Conservation (phyloP, 1,140 invertebrate species). For the Lepidurus arcticus region DNA sequence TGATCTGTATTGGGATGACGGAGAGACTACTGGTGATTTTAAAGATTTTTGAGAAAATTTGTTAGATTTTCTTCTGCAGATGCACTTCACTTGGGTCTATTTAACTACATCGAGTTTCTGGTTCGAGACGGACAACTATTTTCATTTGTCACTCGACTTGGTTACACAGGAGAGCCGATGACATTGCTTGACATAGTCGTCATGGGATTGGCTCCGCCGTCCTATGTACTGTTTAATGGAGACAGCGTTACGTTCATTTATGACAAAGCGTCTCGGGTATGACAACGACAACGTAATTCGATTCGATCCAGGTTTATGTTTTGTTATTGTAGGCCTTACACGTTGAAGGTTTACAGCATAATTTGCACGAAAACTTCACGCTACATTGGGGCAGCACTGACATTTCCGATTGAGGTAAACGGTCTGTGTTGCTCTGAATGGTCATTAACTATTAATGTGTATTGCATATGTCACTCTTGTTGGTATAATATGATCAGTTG, state of each 20-base stretch:
- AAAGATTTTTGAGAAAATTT: not conserved
- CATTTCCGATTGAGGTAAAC: not conserved
- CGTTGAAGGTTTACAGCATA: not conserved
- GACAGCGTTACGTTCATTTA: not conserved
- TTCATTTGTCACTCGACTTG: not conserved
- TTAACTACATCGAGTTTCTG: not conserved
- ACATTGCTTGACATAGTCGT: conserved; percentile 15
- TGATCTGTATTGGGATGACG: conserved; percentile 70
- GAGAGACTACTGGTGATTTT: conserved; percentile 59
- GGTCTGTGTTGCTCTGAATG: too few relatives aligned
- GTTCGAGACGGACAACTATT: not conserved
- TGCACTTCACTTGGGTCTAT: not conserved
- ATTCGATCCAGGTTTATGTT: not conserved
- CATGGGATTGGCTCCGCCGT: not conserved
- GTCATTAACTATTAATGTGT: too few relatives aligned
- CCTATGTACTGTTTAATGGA: not conserved
- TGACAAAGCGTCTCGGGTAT: not conserved
- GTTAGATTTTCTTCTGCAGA: not conserved
- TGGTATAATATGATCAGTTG: too few relatives aligned
- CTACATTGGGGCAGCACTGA: not conserved
- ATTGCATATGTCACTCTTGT: too few relatives aligned
- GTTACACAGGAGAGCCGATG: conserved; percentile 23
- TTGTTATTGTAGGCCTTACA: not conserved
- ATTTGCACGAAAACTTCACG: not conserved
- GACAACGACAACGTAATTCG: not conserved